Evolutionary conservation across 2,797 vertebrate genomes (phyloP), one percentile per base, ranked within the genome.

Genomic region (Pogonophryne albipinna): DNA sequence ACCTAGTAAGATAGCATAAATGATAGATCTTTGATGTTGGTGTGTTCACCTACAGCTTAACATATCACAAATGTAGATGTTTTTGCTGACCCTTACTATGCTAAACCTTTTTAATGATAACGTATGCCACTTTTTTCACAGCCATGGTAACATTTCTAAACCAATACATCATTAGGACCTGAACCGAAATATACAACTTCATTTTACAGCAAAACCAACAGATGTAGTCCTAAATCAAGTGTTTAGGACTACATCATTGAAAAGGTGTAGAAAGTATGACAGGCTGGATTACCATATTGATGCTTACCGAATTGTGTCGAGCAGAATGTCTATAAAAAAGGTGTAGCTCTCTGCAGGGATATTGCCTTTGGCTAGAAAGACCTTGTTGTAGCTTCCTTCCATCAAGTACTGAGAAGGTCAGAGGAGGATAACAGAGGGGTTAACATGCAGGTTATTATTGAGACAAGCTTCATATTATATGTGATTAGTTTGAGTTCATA

Each of bases 321-420:
- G 95, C 70, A 99, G 91, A 91, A 98, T 99, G 87, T 99, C 97
- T 19, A 99, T 99, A 91, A 99, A 99, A 93, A 98, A 99, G 12
- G 96, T 99, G 80, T 99, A 99, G 69, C 97, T 99, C 88, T 98
- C 97, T 0, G 97, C 97, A 0, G 98, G 98, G 85, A 99, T 99
- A 89, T 99, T 99, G 17, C 97, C 97, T 89, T 98, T 99, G 42
- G 97, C 98, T 51, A 99, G 95, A 86, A 99, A 99, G 5, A 99
- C 98, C 71, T 99, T 99, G 95, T 99, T 99, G 94, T 99, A 99
- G 86, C 97, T 99, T 61, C 98, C 97, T 68, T 99, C 98, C 97
- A 99, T 99, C 92, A 99, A 86, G 80, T 98, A 99, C 97, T 99
- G 80, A 15, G 89, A 80, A 46, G 46, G 13, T 45, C 8, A 72